Evolutionary conservation across 2,113 vertebrate genomes (phyloP), one percentile per base, ranked within the genome.

Genomic region (Phrynosoma platyrhinos): DNA sequence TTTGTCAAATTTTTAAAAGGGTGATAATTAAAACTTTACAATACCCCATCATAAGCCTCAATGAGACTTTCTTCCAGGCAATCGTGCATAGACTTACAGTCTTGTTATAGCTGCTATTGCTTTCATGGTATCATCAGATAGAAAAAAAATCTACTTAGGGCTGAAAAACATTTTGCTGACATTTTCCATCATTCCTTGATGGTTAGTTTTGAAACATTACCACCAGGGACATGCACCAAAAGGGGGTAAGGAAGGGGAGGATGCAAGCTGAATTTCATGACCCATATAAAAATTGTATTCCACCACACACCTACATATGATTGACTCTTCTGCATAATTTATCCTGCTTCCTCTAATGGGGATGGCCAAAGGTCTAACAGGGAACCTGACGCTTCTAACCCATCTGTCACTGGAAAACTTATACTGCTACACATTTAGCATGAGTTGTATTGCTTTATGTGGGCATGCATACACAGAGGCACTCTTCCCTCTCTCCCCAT

Each of bases 271-370:
- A 5, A 69, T 79, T 69, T n/a, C 52, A 42, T 53, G 47, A 79
- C 30, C 62, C 23, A 12, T 79, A 55, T 53, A 79, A 53, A 20
- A 52, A 53, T 53, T n/a, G 32, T 20, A 12, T 4, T 68, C 30
- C 4, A 21, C 25, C 52, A 62, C 12, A 25, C 47, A 53, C 12
- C 32, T 5, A 58, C 21, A 85, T 13, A 36, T 79, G 40, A 13
- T 52, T 78, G 42, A 23, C n/a, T 53, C n/a, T 68, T 86, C n/a
- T 79, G 76, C 62, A 53, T 53, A 86, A 85, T 47, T 52, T 79
- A 52, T 36, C 9, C 40, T 69, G 30, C 27, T 69, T 69, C 25
- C 75, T 55, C 13, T 55, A 40, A 14, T 62, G 13, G 21, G 14
- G 32, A 74, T 53, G 68, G 53, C 7, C 16, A 58, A 79, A n/a